Base-by-base conservation (phyloP, 2,113 vertebrate species). In the Prietella phreatophila region DNA sequence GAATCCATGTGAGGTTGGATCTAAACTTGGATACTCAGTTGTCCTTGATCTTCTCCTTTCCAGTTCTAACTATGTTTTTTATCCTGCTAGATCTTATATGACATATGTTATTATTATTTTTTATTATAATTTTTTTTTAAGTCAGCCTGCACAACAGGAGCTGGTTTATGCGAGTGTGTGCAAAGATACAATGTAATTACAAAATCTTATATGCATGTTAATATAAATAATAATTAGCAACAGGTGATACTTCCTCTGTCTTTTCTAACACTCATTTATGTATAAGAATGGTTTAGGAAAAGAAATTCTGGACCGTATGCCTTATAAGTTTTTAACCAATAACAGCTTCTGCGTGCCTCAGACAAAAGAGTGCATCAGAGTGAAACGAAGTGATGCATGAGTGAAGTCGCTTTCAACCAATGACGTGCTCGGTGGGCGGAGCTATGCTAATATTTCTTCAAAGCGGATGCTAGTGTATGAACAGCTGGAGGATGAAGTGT, bases 401-500 rank as follows among this genome's bases (percentile, higher is more conserved):
- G 25, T 67, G 82, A 36, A 69, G 80, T 82, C 13, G 19, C 33
- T 76, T 67, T 75, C 27, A 90, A 85, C 95, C 94, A 95, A 94
- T 94, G 60, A 87, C 81, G 33, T 36, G 17, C 69, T 25, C 0
- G 30, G 47, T 91, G 87, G 91, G 94, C 92, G 91, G 92, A 90
- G 60, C 69, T 87, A 82, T 82, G 91, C 78, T 78, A 88, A 91
- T 69, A 53, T 55, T 55, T 65, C 15, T 22, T 63, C 20, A 47
- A 83, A 58, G 67, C 56, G 69, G 88, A 47, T 86, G 85, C 36
- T 83, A 82, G 75, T 69, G 87, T 85, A 83, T 79, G 79, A 88
- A 89, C 87, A 65, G 90, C 87, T 91, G 88, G 93, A 92, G 73
- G 79, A 93, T 92, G 89, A 91, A 91, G 91, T 89, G 87, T 91